These are phyloP conservation scores for Mesodorylaimus sp. DNA, from an alignment of 2,888 invertebrate species.

Conservation along the genomic window DNA sequence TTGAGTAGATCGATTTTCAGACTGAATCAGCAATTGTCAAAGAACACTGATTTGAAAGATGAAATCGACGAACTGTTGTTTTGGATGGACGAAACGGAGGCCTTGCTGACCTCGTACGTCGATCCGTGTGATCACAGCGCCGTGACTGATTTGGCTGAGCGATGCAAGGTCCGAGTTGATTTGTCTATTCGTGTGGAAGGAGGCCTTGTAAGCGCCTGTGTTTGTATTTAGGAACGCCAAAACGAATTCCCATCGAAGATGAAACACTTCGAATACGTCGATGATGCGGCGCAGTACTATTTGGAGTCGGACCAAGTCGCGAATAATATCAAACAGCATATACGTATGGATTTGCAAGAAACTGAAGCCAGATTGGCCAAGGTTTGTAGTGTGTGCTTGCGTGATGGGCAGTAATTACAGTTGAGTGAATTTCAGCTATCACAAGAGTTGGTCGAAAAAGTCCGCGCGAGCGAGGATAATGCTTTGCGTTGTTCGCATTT, in stretches of 20 bases:
- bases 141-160: conserved; percentile 23
- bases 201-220: not conserved
- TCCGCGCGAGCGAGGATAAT: too few species aligned
- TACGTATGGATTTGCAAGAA: not conserved
- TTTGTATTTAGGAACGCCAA: conserved; percentile 12
- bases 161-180: not conserved
- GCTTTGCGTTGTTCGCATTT: conserved; percentile 19
- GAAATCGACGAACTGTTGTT: conserved; percentile 32
- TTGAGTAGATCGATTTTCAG: too few species aligned
- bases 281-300: conserved; percentile 14
- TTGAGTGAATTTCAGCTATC: too few species aligned
- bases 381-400: too few species aligned
- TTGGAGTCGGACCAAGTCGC: not conserved
- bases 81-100: conserved; percentile 33
- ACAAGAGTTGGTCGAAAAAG: too few species aligned
- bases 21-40: too few species aligned
- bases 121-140: conserved; percentile 21
- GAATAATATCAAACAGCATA: not conserved
- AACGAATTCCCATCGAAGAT: conserved; percentile 12
- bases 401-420: too few species aligned
- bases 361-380: not conserved
- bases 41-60: too few species aligned
- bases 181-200: not conserved
- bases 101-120: conserved; percentile 23
- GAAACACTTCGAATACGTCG: conserved; percentile 12